Base-by-base conservation (phyloP, 2,888 invertebrate species). In the Gastracanthus pulcherrimus region DNA sequence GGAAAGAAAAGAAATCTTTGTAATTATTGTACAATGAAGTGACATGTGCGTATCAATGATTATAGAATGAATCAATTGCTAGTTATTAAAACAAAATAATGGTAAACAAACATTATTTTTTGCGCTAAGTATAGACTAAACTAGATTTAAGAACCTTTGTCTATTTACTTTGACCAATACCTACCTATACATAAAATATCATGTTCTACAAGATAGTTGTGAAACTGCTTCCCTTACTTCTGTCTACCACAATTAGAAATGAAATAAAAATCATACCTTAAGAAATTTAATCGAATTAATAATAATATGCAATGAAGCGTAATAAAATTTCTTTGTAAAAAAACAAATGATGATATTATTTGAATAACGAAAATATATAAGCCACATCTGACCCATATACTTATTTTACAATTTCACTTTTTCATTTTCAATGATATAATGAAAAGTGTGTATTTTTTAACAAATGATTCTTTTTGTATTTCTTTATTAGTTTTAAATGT, bases 11-110 rank as follows among this genome's bases (percentile, higher is more conserved):
- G 23, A 72, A 76, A 76, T 70, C 75, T 66, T 80, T 83, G 81
- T 83, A 83, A 83, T 83, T 83, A 83, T 81, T 83, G 83, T 83
- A 83, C 31, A 83, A 81, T 81, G 75, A 76, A 71, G 55, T 83
- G 75, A 64, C 78, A 64, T 81, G 71, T 76, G 80, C 45, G 78
- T 70, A 75, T 82, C 41, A 48, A 70, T 72, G 71, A 79, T 58
- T 76, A 51, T 75, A 78, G 41, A 76, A 76, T 80, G 69, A 72
- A 82, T 55, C 72, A 77, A 76, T 71, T 76, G 60, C 66, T 82
- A 76, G 67, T 72, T 76, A 67, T 78, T 72, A 76, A 48, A 72
- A 31, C 38, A 71, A 82, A 75, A 66, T 76, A 76, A 69, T 76
- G 72, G 23, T 64, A 36, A 76, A 72, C 11, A 36, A 66, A 74